These are phyloP conservation scores for Macrobrachium rosenbergii DNA, from an alignment of 1,140 invertebrate genomes.

Conservation along the genomic window DNA sequence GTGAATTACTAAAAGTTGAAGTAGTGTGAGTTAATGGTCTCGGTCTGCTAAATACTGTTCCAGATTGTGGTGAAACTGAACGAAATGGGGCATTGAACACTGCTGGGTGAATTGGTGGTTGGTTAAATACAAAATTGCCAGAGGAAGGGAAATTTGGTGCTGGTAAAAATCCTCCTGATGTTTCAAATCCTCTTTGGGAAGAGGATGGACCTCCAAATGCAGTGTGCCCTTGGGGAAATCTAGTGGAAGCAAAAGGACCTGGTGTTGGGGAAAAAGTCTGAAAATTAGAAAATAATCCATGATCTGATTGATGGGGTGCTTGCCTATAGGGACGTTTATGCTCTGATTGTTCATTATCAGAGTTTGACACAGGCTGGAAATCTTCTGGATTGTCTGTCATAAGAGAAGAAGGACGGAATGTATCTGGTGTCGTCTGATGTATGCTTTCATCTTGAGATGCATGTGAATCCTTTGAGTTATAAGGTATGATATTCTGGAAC, in stretches of 20 bases:
- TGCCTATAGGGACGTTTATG: constrained; percentile 42
- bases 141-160: constrained; percentile 34
- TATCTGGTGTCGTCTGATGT: constrained; percentile 33
- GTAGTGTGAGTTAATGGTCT: not conserved
- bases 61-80: not conserved
- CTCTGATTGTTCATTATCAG: constrained; percentile 1
- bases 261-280: constrained; percentile 35
- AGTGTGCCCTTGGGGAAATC: not conserved
- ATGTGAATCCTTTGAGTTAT: too few species aligned
- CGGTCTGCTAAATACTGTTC: constrained; percentile 2
- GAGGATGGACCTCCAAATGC: not conserved
- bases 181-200: not conserved
- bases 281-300: constrained; percentile 19
- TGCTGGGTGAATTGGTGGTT: constrained; percentile 36
- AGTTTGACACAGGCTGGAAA: constrained; percentile 44
- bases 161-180: constrained; percentile 11
- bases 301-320: constrained; percentile 16
- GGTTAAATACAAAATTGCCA: constrained; percentile 46
- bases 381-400: constrained; percentile 36
- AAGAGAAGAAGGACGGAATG: constrained; percentile 54
- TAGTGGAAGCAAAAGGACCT: not conserved
- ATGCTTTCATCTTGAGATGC: not conserved
- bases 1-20: not conserved
- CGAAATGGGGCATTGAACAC: constrained; percentile 34
- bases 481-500: not conserved